Evolutionary conservation across 2,113 vertebrate genomes (phyloP).

Genomic region (Chaetops frenatus): DNA sequence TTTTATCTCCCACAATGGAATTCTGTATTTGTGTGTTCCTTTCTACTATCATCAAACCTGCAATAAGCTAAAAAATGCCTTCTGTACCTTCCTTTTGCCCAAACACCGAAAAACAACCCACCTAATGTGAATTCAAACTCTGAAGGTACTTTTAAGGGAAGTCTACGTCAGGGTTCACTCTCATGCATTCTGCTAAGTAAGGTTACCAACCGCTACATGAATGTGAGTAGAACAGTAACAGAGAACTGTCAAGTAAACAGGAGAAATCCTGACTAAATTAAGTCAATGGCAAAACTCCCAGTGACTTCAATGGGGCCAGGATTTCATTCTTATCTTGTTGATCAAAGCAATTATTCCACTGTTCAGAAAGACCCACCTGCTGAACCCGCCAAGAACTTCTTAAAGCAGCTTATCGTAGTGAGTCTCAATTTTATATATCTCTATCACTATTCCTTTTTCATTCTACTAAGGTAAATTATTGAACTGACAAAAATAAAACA

Average conservation of each 20-base stretch:
- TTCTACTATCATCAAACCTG: not conserved
- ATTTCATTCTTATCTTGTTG: not conserved
- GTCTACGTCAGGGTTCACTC: not conserved
- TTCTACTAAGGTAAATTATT: not conserved
- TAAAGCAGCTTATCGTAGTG: not conserved
- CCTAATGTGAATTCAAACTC: not conserved
- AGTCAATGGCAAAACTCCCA: not conserved
- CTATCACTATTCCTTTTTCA: not conserved
- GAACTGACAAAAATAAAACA: not conserved
- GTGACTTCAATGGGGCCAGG: not conserved
- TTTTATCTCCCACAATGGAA: not conserved
- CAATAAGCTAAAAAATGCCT: not conserved
- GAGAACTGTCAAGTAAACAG: not conserved
- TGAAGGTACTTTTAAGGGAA: not conserved
- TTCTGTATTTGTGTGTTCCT: not conserved
- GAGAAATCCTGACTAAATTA: not conserved
- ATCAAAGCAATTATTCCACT: not conserved
- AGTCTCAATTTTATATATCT: not conserved
- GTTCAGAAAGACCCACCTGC: constrained; percentile 11
- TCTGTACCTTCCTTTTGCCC: not conserved
- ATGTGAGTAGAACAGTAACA: not conserved
- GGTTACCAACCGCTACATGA: not conserved
- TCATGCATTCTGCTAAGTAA: not conserved
- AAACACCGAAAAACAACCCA: not conserved
- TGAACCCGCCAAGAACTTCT: constrained; percentile 30